Base-by-base conservation (phyloP, 2,888 invertebrate species). In the Idaea aversata region DNA sequence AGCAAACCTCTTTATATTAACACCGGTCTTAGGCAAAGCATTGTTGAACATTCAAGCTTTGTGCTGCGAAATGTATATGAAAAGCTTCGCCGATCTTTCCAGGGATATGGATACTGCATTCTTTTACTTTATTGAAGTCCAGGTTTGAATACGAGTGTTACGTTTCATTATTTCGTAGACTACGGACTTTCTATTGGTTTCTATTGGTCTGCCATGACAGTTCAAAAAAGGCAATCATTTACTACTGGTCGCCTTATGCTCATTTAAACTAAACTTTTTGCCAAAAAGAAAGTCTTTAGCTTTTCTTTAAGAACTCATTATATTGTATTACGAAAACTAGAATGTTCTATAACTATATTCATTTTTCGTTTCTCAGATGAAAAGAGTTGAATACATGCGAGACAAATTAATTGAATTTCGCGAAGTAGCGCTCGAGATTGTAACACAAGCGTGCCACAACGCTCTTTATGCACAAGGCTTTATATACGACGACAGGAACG, bases 381-480 rank as follows among this genome's bases (percentile, higher is more conserved):
- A 83, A 75, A 85, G 85, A 35, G 75, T 91, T 34, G 91, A 93
- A 70, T 83, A 84, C 62, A 73, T 91, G 5, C 78, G 85, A 60
- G 84, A 82, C 4, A 88, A 86, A 57, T 74, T 93, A 34, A 1
- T 65, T 3, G 90, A 91, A 67, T 88, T 82, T 68, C 85, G 94
- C 63, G 74, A 79, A 0, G 87, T 90, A 1, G 91, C 91, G 25
- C 69, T 94, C 63, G 93, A 94, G 58, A 77, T 88, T 5, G 75
- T 90, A 78, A 92, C 87, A 58, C 90, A 95, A 63, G 96, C 97
- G 0, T 97, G 97, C 77, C 94, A 96, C 65, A 94, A 95, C 0
- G 96, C 97, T 0, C 93, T 98, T 1, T 92, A 95, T 61, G 94
- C 94, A 4, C 95, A 95, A 73, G 97, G 97, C 0, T 98, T 97